Conservation (phyloP, 2,797 vertebrate genomes). For the Bryconaethiops microstoma region DNA sequence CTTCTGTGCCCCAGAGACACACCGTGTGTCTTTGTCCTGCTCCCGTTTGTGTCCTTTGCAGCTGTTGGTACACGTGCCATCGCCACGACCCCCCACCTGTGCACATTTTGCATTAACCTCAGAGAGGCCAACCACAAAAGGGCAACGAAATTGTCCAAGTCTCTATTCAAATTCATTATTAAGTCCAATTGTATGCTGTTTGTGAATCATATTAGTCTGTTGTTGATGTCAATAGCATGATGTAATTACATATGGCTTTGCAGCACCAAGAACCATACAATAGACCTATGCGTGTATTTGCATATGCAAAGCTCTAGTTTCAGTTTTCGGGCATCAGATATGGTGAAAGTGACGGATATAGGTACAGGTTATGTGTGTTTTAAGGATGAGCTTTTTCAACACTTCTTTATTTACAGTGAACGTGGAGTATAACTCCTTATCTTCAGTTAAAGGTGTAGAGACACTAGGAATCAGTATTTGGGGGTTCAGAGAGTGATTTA, state of each 20-base stretch:
- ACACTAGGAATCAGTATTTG: conserved; percentile 5
- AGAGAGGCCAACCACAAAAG: conserved; percentile 18
- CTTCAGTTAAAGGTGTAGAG: conserved; percentile 16
- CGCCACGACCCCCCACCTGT: conserved; percentile 42
- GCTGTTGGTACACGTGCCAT: conserved; percentile 49
- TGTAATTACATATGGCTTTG: not conserved
- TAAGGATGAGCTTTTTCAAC: not conserved
- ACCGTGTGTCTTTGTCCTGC: conserved; percentile 44
- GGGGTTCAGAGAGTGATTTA: conserved; percentile 26
- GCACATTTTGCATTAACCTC: conserved; percentile 37
- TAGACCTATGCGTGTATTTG: not conserved
- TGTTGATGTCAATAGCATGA: not conserved
- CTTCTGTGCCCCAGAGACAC: not conserved
- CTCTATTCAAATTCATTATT: conserved; percentile 32
- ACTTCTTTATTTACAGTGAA: conserved; percentile 9
- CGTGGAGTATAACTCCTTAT: not conserved
- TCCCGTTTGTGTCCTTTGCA: conserved; percentile 52
- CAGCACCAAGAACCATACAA: not conserved
- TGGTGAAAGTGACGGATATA: not conserved
- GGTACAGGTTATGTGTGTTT: not conserved
- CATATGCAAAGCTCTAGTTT: not conserved
- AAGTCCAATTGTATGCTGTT: conserved; percentile 8
- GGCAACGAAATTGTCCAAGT: not conserved
- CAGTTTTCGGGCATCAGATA: not conserved
- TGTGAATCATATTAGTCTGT: not conserved